These are phyloP conservation scores for Lichenostomus cassidix DNA, from an alignment of 2,113 vertebrate species.

Conservation along the genomic window DNA sequence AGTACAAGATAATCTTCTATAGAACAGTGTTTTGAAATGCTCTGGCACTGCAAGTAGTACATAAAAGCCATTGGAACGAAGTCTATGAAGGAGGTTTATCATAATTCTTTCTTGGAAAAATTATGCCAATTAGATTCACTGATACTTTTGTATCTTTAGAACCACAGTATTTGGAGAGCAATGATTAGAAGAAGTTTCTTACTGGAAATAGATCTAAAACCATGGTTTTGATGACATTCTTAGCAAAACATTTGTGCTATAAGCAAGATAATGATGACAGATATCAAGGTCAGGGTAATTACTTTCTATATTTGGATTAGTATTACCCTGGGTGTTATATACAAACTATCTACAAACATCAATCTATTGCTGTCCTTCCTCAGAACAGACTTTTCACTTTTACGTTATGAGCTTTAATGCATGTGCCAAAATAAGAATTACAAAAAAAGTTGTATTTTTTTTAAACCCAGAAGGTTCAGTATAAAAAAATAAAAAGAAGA, in stretches of 20 bases:
- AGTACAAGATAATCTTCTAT: conserved; percentile 38
- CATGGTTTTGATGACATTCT: conserved; percentile 63
- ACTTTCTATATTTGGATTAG: conserved; percentile 67
- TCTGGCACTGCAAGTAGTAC: conserved; percentile 43
- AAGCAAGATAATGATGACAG: conserved; percentile 69
- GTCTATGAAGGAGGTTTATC: conserved; percentile 37
- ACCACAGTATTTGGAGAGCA: conserved; percentile 56
- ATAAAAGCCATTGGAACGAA: conserved; percentile 56
- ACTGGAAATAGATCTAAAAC: conserved; percentile 69
- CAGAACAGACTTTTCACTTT: neutral
- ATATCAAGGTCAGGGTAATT: conserved; percentile 75
- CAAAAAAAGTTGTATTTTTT: conserved; percentile 19
- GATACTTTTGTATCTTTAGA: conserved; percentile 61
- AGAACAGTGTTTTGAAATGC: conserved; percentile 56
- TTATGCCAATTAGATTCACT: conserved; percentile 55
- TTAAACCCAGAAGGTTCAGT: conserved; percentile 12
- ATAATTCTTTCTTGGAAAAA: conserved; percentile 64
- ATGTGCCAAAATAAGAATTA: conserved; percentile 23
- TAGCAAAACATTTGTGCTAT: conserved; percentile 45
- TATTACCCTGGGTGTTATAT: conserved; percentile 43
- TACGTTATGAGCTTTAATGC: neutral
- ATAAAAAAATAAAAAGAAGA: conserved; percentile 29
- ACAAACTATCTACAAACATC: conserved; percentile 35
- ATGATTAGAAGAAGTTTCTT: conserved; percentile 65
- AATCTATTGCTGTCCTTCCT: conserved; percentile 4